A percentile compares a stretch with the other conserved stretches of the same genome.
Evolutionary conservation across 2,797 vertebrate species (phyloP).

Genomic region (Gambusia yucatana): DNA sequence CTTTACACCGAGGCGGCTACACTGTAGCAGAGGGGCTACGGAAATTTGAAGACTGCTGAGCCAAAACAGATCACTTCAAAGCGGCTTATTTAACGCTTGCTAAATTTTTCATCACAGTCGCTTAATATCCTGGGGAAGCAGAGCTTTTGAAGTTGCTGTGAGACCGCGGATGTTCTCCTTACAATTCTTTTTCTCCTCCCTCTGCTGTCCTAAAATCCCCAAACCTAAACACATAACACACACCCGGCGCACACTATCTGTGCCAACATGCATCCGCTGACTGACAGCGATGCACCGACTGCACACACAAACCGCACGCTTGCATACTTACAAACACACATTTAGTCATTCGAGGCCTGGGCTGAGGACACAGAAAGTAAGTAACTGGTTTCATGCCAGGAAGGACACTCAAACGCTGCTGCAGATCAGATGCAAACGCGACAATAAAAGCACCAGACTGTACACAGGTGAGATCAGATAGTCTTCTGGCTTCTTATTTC

Average conservation of each 20-base stretch:
- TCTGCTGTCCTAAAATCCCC: constrained; percentile 58
- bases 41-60: constrained; percentile 86
- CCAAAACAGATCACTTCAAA: constrained; percentile 91
- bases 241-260: constrained; percentile 29
- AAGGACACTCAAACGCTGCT: not conserved
- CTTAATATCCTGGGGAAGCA: constrained; percentile 89
- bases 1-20: constrained; percentile 61
- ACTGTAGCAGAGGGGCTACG: constrained; percentile 77
- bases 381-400: constrained; percentile 16
- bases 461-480: not conserved
- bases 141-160: constrained; percentile 87
- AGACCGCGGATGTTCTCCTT: constrained; percentile 84
- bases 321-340: constrained; percentile 18
- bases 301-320: constrained; percentile 19
- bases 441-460: not conserved
- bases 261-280: constrained; percentile 26
- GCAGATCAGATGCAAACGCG: not conserved
- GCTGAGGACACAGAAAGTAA: constrained; percentile 18
- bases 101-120: constrained; percentile 91
- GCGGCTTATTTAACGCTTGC: constrained; percentile 88
- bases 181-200: constrained; percentile 79
- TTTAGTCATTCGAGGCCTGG: constrained; percentile 36
- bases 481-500: not conserved
- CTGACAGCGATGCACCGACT: constrained; percentile 19
- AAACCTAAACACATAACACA: constrained; percentile 63